Evolutionary conservation across 2,113 vertebrate species (phyloP).

Genomic region (Saimiri boliviensis): DNA sequence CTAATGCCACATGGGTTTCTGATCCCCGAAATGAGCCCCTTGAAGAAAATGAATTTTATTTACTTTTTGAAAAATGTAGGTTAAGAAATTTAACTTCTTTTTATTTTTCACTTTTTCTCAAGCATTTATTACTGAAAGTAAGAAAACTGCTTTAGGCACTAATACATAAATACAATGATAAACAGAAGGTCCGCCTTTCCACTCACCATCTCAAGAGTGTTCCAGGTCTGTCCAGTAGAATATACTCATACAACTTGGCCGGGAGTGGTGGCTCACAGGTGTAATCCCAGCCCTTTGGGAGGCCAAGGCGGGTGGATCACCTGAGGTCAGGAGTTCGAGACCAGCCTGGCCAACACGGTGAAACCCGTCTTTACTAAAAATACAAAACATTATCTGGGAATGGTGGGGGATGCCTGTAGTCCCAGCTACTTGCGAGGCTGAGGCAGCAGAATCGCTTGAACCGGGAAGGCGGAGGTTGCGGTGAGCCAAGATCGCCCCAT

Average conservation of each 20-base stretch:
- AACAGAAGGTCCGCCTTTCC: neutral
- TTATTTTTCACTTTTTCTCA: neutral
- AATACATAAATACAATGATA: neutral
- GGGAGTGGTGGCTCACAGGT: too few species aligned
- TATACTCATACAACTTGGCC: neutral
- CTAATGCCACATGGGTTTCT: neutral
- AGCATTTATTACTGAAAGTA: neutral
- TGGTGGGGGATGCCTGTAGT: too few species aligned
- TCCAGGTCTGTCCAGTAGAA: neutral
- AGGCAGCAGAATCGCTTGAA: too few species aligned
- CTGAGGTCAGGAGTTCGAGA: too few species aligned
- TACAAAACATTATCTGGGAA: too few species aligned
- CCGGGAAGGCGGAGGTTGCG: too few species aligned
- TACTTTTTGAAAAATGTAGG: neutral
- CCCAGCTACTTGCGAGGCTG: too few species aligned
- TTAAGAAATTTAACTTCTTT: neutral
- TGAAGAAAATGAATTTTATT: conserved; percentile 12
- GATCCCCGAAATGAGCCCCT: conserved; percentile 1
- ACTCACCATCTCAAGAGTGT: neutral
- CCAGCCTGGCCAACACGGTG: too few species aligned
- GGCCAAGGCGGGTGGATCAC: too few species aligned
- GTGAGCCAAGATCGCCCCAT: too few species aligned
- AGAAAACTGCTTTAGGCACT: neutral
- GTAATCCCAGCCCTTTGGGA: too few species aligned
- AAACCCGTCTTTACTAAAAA: too few species aligned